Evolutionary conservation across 1,140 invertebrate genomes (phyloP).

Genomic region (Polyergus mexicanus): DNA sequence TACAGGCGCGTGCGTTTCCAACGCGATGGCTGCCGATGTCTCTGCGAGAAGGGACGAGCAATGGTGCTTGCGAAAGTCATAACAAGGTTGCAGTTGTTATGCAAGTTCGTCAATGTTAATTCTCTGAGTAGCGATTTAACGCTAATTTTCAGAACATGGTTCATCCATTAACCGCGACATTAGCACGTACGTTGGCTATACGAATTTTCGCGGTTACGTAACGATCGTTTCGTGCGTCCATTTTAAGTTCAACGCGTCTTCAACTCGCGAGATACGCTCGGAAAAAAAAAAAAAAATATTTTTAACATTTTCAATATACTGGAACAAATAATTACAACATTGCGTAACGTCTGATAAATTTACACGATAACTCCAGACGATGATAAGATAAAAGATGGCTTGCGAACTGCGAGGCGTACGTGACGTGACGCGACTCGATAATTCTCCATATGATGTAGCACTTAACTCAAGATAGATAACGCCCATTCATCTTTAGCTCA

Average conservation of each 20-base stretch:
- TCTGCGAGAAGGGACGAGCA: background rate
- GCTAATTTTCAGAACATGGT: slow-evolving; percentile 4
- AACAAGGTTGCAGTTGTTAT: background rate
- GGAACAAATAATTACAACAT: slow-evolving; percentile 1
- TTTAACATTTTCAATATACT: background rate
- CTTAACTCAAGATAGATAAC: slow-evolving; percentile 34
- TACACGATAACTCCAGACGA: background rate
- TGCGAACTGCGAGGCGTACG: slow-evolving; percentile 3
- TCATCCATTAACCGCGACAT: background rate
- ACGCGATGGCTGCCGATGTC: background rate
- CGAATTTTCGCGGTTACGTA: slow-evolving; percentile 2
- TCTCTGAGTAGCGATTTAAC: slow-evolving; percentile 35
- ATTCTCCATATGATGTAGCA: slow-evolving; percentile 12
- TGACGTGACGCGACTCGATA: slow-evolving; percentile 23
- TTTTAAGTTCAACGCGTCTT: background rate
- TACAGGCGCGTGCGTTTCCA: slow-evolving; percentile 5
- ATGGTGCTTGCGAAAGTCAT: slow-evolving; percentile 10
- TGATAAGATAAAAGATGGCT: background rate
- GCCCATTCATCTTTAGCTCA: slow-evolving; percentile 33
- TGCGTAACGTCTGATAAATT: background rate
- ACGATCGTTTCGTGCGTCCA: slow-evolving; percentile 13
- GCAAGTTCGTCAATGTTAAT: slow-evolving; percentile 18
- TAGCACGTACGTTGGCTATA: too few species aligned
- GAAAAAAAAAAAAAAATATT: background rate
- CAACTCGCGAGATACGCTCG: background rate